These are phyloP conservation scores for Ctenicera cuprea DNA, from an alignment of 2,888 invertebrate species.

Conservation along the genomic window DNA sequence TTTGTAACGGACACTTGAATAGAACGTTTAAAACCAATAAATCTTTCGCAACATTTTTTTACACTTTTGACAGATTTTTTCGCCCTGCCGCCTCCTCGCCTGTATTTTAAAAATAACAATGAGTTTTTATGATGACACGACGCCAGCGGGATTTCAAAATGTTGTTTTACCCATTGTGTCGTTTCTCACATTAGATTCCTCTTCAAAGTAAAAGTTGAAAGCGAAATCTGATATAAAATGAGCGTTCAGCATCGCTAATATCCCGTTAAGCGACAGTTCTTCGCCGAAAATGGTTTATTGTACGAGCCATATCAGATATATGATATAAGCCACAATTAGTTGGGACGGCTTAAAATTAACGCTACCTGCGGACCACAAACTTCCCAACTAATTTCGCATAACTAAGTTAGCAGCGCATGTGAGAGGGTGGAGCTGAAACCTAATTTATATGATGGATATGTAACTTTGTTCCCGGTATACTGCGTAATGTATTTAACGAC, in stretches of 20 bases:
- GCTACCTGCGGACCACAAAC: slow-evolving; percentile 54
- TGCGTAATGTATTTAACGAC: slow-evolving; percentile 49
- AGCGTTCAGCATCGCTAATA: not conserved
- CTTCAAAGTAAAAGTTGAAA: not conserved
- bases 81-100: no score
- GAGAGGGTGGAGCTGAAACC: slow-evolving; percentile 50
- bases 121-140: no score
- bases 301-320: slow-evolving; percentile 41
- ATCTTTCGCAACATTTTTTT: no score
- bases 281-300: slow-evolving; percentile 27
- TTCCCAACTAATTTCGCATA: slow-evolving; percentile 54
- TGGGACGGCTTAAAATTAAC: slow-evolving; percentile 53
- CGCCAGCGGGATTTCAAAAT: no score
- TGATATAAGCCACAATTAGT: slow-evolving; percentile 53
- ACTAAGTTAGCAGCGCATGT: slow-evolving; percentile 49
- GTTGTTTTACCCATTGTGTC: no score
- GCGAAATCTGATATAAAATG: not conserved
- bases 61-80: no score
- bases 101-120: no score
- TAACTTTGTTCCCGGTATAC: slow-evolving; percentile 49
- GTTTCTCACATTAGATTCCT: no score
- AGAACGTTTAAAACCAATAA: no score
- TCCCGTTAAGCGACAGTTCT: slow-evolving; percentile 1
- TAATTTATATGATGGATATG: slow-evolving; percentile 54
- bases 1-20: no score